Evolutionary conservation across 2,888 invertebrate species (phyloP).

Genomic region (Stictocephala bisonia): DNA sequence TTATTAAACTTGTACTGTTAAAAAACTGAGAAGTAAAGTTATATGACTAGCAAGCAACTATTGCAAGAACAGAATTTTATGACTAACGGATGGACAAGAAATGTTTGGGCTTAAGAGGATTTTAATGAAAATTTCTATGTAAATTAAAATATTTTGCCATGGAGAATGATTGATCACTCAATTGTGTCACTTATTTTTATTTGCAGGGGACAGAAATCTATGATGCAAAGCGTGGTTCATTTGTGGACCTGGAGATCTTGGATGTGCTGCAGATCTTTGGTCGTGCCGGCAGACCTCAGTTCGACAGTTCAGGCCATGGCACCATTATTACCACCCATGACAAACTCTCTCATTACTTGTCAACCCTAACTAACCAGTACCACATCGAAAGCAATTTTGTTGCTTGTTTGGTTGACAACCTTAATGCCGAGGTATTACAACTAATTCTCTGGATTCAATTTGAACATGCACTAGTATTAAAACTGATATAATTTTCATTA

Average conservation of each 20-base stretch:
- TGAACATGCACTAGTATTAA: too few relatives aligned
- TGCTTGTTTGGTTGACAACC: constrained; percentile 90
- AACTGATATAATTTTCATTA: too few relatives aligned
- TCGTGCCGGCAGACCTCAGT: constrained; percentile 98
- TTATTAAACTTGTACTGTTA: too few relatives aligned
- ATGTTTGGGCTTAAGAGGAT: too few relatives aligned
- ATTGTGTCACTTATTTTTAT: constrained; percentile 26
- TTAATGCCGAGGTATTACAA: constrained; percentile 99
- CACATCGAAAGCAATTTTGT: constrained; percentile 99
- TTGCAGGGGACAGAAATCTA: constrained; percentile 95
- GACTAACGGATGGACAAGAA: too few relatives aligned
- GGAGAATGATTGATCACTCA: too few relatives aligned
- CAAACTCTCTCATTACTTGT: constrained; percentile 93
- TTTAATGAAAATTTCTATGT: too few relatives aligned
- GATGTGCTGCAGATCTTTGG: constrained; percentile 99
- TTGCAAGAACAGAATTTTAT: too few relatives aligned
- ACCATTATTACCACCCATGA: constrained; percentile 94
- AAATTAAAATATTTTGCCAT: too few relatives aligned
- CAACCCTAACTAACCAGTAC: constrained; percentile 93
- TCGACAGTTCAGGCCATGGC: constrained; percentile 93
- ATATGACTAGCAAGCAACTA: too few relatives aligned
- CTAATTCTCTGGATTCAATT: too few relatives aligned
- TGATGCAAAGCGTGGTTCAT: constrained; percentile 93
- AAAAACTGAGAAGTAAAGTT: too few relatives aligned
- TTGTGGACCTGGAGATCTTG: constrained; percentile 94